These are phyloP conservation scores for Amphiprion percula DNA, from an alignment of 2,113 vertebrate species.

Conservation along the genomic window DNA sequence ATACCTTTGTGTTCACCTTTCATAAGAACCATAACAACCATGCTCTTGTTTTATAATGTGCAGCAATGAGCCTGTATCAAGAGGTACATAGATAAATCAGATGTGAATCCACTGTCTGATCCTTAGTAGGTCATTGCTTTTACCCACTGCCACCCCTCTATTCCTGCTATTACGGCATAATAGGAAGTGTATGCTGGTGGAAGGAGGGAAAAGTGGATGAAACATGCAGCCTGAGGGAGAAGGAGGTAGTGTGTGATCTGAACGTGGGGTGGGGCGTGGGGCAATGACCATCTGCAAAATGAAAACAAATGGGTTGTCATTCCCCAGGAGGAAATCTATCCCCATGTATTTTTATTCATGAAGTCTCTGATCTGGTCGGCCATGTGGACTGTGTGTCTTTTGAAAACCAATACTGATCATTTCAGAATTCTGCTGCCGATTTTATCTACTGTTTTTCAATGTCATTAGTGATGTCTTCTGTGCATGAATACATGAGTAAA, in stretches of 20 bases:
- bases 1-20: neutral
- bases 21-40: neutral
- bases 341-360: slow-evolving; percentile 76
- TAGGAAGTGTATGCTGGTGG: slow-evolving; percentile 65
- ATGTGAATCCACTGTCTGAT: slow-evolving; percentile 71
- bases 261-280: slow-evolving; percentile 26
- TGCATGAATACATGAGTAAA: neutral
- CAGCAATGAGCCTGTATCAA: slow-evolving; percentile 43
- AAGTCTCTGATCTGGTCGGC: slow-evolving; percentile 42
- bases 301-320: slow-evolving; percentile 85
- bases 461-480: neutral
- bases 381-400: slow-evolving; percentile 12
- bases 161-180: slow-evolving; percentile 74
- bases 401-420: neutral
- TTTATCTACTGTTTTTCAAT: neutral
- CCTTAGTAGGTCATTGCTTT: slow-evolving; percentile 79
- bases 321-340: slow-evolving; percentile 78
- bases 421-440: neutral
- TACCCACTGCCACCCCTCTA: slow-evolving; percentile 25
- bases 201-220: slow-evolving; percentile 46
- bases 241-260: slow-evolving; percentile 64
- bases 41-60: slow-evolving; percentile 12
- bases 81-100: slow-evolving; percentile 78
- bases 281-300: slow-evolving; percentile 76
- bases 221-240: slow-evolving; percentile 44